Base-by-base conservation (phyloP, 2,888 invertebrate species). In the Lasioglossum zephyrum region DNA sequence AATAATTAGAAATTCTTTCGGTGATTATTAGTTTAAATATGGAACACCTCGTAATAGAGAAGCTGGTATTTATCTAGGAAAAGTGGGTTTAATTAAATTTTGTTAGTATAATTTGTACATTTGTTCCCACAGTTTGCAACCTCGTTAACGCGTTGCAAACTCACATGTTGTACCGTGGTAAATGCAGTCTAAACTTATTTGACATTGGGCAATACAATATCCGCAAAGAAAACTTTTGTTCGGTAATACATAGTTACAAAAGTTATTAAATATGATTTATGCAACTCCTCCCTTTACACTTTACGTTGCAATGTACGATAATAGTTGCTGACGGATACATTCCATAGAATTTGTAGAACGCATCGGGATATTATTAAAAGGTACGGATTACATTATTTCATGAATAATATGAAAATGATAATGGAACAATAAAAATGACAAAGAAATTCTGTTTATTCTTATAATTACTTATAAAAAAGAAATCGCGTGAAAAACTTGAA, bases 1-100 rank as follows among this genome's bases (percentile, higher is more conserved):
- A 69, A 11, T n/a, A 22, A n/a, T 22, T 41, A 22, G 0, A 69
- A n/a, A 39, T 69, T 69, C 11, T 39, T n/a, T n/a, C 1, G 6
- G 9, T 66, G 18, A 22, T 36, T 1, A 6, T 63, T 5, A 60
- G 60, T 26, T 60, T 0, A 60, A 31, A 6, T 63, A n/a, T 6
- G 6, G 2, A 6, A 6, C 16, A 63, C 13, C 31, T 26, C 31
- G 26, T 63, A 16, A 31, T 63, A 63, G 63, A 63, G 63, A 31
- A 26, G 16, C 26, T 31, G 6, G 31, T 31, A 63, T 63, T 63
- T 63, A 16, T 16, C 13, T 63, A 31, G 63, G n/a, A 63, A 16
- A 63, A 63, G 63, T 63, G 63, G 16, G 5, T 63, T 63, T 63
- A 63, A 63, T 63, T 31, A 63, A 63, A 63, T 63, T 31, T 31